These are phyloP conservation scores for Ceriagrion tenellum DNA, from an alignment of 2,888 invertebrate genomes.

Conservation along the genomic window DNA sequence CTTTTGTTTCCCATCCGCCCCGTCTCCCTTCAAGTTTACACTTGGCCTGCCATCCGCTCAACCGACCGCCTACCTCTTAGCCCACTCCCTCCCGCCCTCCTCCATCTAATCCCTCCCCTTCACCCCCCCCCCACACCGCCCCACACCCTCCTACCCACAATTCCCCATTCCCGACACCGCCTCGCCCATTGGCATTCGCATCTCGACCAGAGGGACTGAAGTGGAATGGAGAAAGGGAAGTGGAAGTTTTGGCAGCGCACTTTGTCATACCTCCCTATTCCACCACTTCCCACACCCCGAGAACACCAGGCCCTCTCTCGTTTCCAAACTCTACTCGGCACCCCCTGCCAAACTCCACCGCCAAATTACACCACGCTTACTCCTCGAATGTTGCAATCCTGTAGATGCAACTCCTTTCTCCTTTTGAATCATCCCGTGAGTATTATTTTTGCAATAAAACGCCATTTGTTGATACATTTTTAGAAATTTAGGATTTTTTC, in stretches of 20 bases:
- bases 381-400: not conserved
- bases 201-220: slow-evolving; percentile 48
- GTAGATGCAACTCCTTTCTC: not conserved
- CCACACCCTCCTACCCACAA: not conserved
- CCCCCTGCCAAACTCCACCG: not conserved
- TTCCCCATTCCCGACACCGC: not conserved
- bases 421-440: not conserved
- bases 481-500: too few relatives aligned
- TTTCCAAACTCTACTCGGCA: not conserved
- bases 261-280: slow-evolving; percentile 54
- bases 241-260: slow-evolving; percentile 64
- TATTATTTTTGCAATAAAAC: too few relatives aligned
- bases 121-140: not conserved
- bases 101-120: not conserved
- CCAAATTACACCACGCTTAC: not conserved
- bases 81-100: too few relatives aligned
- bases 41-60: slow-evolving; percentile 36
- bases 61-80: not conserved
- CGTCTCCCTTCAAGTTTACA: not conserved
- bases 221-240: slow-evolving; percentile 63
- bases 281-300: not conserved
- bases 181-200: slow-evolving; percentile 53
- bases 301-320: not conserved
- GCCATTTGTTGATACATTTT: too few relatives aligned
- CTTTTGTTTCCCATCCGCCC: not conserved